These are phyloP conservation scores for Poeciliopsis infans DNA, from an alignment of 2,797 vertebrate genomes.

Conservation along the genomic window DNA sequence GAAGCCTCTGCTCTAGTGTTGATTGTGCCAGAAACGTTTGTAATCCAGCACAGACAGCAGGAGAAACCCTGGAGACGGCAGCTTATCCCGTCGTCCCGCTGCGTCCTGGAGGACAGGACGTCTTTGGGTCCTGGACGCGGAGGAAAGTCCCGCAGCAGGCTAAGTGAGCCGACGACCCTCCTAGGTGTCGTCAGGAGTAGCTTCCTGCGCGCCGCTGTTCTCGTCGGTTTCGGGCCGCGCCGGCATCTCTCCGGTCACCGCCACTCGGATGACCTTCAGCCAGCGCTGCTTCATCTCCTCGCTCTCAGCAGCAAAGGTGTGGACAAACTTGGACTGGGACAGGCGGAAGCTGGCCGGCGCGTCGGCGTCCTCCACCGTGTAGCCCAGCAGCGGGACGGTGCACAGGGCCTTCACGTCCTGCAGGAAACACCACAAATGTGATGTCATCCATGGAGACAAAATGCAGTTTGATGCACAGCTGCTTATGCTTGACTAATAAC, in stretches of 20 bases:
- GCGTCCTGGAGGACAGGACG: constrained; percentile 21
- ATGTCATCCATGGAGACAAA: too few species aligned
- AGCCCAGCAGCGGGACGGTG: constrained; percentile 95
- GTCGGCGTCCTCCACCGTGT: constrained; percentile 90
- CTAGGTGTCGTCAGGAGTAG: constrained; percentile 70
- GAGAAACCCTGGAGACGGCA: constrained; percentile 49
- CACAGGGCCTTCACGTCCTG: constrained; percentile 97
- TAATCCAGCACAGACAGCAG: constrained; percentile 64
- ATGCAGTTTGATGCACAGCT: too few species aligned
- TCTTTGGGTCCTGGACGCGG: constrained; percentile 2
- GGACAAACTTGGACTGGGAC: constrained; percentile 93
- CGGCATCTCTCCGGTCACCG: constrained; percentile 88
- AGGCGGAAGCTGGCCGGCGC: constrained; percentile 89
- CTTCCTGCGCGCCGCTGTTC: constrained; percentile 63
- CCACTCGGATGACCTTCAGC: constrained; percentile 90
- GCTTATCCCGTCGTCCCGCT: constrained; percentile 58
- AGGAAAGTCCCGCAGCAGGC: not conserved
- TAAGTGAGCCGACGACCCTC: not conserved
- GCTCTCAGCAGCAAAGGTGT: constrained; percentile 91
- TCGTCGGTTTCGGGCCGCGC: constrained; percentile 66
- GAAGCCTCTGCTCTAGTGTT: constrained; percentile 65
- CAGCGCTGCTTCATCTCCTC: constrained; percentile 96
- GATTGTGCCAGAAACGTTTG: constrained; percentile 60
- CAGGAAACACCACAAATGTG: constrained; percentile 5
- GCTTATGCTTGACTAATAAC: too few species aligned